Conservation (phyloP, 2,888 invertebrate species). For the Graphium colonna region DNA sequence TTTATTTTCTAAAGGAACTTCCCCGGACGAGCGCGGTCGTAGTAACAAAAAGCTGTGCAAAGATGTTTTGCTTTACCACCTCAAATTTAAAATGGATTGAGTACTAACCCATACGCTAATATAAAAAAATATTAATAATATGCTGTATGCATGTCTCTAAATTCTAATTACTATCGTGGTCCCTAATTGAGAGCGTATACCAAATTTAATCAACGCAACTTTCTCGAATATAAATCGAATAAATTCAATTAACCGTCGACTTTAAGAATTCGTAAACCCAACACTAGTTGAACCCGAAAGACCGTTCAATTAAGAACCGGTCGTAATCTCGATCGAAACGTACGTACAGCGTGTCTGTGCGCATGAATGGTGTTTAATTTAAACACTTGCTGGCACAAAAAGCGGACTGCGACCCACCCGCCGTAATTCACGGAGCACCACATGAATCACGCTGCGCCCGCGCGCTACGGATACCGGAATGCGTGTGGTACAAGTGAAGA, state of each 20-base stretch:
- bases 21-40: too few species aligned
- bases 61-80: too few species aligned
- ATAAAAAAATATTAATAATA: too few species aligned
- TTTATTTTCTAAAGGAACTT: too few species aligned
- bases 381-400: slow-evolving; percentile 47
- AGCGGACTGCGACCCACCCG: slow-evolving; percentile 40
- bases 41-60: too few species aligned
- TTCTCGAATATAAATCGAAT: slow-evolving; percentile 1
- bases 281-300: slow-evolving; percentile 5
- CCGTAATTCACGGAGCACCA: slow-evolving; percentile 40
- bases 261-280: background rate
- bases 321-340: slow-evolving; percentile 21
- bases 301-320: slow-evolving; percentile 30
- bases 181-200: too few species aligned
- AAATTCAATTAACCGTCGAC: slow-evolving; percentile 5
- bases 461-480: slow-evolving; percentile 33
- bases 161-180: too few species aligned
- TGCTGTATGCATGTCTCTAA: too few species aligned
- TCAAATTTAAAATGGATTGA: too few species aligned
- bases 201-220: background rate
- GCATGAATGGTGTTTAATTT: slow-evolving; percentile 57
- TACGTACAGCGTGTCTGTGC: slow-evolving; percentile 42
- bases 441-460: slow-evolving; percentile 44
- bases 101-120: too few species aligned
- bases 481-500: slow-evolving; percentile 23